Evolutionary conservation across 1,140 invertebrate genomes (phyloP).

Genomic region (Gonatopus flavifemur): DNA sequence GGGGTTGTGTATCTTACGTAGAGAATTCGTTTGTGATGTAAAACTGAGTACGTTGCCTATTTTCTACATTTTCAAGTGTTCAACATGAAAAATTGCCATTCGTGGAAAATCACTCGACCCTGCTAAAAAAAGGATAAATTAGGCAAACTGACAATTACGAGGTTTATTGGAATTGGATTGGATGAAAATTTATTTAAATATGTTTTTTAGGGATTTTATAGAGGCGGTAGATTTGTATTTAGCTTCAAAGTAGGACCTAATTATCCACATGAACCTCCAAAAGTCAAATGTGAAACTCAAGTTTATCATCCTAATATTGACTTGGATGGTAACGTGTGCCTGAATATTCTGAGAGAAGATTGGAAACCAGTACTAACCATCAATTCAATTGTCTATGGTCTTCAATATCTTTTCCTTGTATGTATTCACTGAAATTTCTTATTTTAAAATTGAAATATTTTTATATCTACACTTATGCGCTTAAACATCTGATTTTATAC

Average conservation of each 20-base stretch:
- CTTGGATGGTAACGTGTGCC: slow-evolving; percentile 91
- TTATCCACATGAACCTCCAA: slow-evolving; percentile 95
- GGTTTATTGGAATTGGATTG: no score
- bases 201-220: slow-evolving; percentile 83
- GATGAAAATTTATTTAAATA: no score
- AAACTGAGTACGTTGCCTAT: no score
- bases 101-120: no score
- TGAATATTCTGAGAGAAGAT: slow-evolving; percentile 95
- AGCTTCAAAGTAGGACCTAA: slow-evolving; percentile 97
- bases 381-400: slow-evolving; percentile 96
- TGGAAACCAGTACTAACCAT: slow-evolving; percentile 99
- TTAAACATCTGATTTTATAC: not conserved
- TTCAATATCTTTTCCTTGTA: slow-evolving; percentile 96
- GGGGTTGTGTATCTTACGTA: no score
- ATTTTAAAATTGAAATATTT: not conserved
- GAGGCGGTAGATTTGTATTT: slow-evolving; percentile 91
- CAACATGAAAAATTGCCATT: no score
- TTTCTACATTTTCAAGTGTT: no score
- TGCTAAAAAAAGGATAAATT: no score
- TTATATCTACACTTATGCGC: not conserved
- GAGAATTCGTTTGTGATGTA: no score
- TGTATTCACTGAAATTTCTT: slow-evolving; percentile 39
- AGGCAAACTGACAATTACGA: no score
- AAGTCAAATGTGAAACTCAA: slow-evolving; percentile 92
- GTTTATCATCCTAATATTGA: slow-evolving; percentile 97